Evolutionary conservation across 1,140 invertebrate species (phyloP), one percentile per base, ranked within the genome.

Genomic region (Calliopsis andreniformis): DNA sequence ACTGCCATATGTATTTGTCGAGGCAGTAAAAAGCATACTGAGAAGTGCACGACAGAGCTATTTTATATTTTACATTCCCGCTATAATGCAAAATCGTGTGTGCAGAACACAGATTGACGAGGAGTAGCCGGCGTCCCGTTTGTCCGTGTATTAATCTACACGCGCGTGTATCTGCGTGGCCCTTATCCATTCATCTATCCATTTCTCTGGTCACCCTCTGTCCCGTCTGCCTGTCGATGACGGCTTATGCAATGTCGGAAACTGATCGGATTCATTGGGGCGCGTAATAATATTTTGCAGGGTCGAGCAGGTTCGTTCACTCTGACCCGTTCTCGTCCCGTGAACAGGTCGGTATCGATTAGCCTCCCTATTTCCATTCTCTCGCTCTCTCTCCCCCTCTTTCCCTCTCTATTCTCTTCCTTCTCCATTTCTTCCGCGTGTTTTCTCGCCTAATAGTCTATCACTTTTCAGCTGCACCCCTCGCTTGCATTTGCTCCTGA

Each of bases 271-370:
- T 85, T 88, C 87, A 89, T 87, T 82, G 85, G 87, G 85, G 87
- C 87, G 85, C 76, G 83, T 90, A 89, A 90, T 89, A 89, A 89
- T 89, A 89, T 90, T 90, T 90, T 88, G 87, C 86, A 87, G 84
- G 89, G 84, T 90, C 83, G 87, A 90, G 87, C 86, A 87, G 87
- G 87, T 89, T 87, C 86, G 85, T 90, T 89, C 87, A 86, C 86
- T 86, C 79, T 85, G 83, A 68, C 87, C 80, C 78, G 83, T 84
- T 79, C 80, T 80, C 81, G 72, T 70, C 73, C 79, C 83, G 76
- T 80, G 80, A 88, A 83, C 83, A 81, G 77, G 83, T 76, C 83
- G 83, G 4, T 89, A 89, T 88, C 88, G 88, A 89, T 89, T 87
- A 87, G 83, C n/a, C 80, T 63, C 58, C 55, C 77, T 28, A 63